Evolutionary conservation across 2,797 vertebrate genomes (phyloP), one percentile per base, ranked within the genome.

Genomic region (Sebastes matsubarae): DNA sequence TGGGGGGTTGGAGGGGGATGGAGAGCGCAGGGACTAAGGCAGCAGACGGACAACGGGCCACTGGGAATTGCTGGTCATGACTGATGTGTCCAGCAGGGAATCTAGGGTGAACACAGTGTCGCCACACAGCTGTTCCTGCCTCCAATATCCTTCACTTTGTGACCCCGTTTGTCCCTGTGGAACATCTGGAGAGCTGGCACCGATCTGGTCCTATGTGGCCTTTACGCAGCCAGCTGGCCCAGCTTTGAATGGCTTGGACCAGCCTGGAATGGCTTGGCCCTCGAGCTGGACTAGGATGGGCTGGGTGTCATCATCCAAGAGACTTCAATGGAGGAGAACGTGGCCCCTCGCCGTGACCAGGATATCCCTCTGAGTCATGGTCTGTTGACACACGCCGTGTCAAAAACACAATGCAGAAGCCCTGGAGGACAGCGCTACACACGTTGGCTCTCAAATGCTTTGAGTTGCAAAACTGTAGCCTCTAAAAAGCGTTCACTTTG

Each of bases 151-250:
- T 93, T 93, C 90, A 93, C 92, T 92, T 52, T 82, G 79, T 92
- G 93, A 94, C 92, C 92, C 88, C 55, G 76, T 88, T 85, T 86
- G 84, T 89, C 93, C 88, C 88, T 38, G 82, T 80, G 89, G 91
- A 95, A 96, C 95, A 96, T 95, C 94, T 96, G 95, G 92, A 93
- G 91, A 69, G 82, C 85, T 92, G 87, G 89, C 85, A 85, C 69
- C 5, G 68, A 71, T 82, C 78, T 64, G 79, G 61, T 83, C 83
- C 83, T 81, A 46, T 80, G 81, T 84, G 82, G 85, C 63, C 68
- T 83, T 85, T 60, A 83, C 7, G 24, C 68, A 70, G 84, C 75
- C 91, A 92, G 89, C 95, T 90, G 89, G 87, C 72, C 34, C 72
- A 7, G 76, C 69, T 72, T 42, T 75, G 71, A 80, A 84, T 75